Conservation (phyloP, 2,113 vertebrate genomes). For the Gnathonemus longibarbis region DNA sequence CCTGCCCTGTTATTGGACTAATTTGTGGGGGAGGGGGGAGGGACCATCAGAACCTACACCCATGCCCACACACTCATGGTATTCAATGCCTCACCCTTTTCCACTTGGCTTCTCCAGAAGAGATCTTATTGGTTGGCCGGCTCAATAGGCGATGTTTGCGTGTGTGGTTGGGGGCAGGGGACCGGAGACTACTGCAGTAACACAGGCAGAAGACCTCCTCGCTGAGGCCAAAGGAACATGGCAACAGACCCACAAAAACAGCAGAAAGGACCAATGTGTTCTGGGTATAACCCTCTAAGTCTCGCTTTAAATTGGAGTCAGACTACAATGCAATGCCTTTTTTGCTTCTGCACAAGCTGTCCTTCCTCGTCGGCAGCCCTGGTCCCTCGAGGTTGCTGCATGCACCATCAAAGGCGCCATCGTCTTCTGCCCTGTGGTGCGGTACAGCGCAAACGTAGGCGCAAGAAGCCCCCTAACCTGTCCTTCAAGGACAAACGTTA, state of each 20-base stretch:
- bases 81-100: neutral
- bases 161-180: neutral
- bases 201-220: neutral
- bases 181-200: neutral
- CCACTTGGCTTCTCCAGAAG: neutral
- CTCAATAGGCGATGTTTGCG: neutral
- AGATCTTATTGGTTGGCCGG: neutral
- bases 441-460: neutral
- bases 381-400: neutral
- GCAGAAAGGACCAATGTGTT: neutral
- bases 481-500: neutral
- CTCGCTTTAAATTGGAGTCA: conserved; percentile 32
- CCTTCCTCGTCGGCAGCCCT: neutral
- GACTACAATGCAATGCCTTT: conserved; percentile 4
- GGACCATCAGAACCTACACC: neutral
- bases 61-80: neutral
- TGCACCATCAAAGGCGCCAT: neutral
- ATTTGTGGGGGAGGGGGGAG: conserved; percentile 15
- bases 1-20: conserved; percentile 35
- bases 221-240: neutral
- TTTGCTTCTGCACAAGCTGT: conserved; percentile 21
- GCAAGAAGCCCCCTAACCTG: neutral
- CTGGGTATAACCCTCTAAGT: conserved; percentile 19
- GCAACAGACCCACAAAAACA: neutral
- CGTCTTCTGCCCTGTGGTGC: neutral